phyloP scores from a whole-genome alignment of 2,888 invertebrate species.

The Polia nebulosa region DNA sequence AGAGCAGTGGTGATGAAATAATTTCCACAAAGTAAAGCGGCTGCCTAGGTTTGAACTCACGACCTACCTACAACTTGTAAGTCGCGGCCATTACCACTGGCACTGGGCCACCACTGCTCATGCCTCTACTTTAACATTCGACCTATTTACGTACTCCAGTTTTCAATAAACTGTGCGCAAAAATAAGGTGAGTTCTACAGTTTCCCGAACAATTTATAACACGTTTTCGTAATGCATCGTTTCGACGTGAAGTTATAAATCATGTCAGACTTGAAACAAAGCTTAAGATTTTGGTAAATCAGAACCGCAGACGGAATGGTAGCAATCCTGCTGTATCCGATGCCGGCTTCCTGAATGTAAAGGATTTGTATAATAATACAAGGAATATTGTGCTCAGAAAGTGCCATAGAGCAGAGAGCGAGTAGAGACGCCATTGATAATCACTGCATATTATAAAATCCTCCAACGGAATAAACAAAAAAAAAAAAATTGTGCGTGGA shows the following conservation, averaged over 20 bases:
- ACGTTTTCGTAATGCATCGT: constrained; percentile 15
- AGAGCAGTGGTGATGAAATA: too few species aligned
- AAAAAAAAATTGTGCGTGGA: too few species aligned
- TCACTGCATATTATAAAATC: background rate
- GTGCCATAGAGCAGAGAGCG: background rate
- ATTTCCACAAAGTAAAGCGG: too few species aligned
- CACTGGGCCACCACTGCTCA: too few species aligned
- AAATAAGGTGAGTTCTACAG: background rate
- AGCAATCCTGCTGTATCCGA: constrained; percentile 26
- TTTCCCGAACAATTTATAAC: constrained; percentile 38
- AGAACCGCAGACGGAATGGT: constrained; percentile 12
- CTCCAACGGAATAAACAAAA: too few species aligned
- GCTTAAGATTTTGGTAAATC: constrained; percentile 58
- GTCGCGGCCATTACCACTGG: too few species aligned
- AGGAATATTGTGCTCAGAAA: constrained; percentile 23
- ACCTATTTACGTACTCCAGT: background rate
- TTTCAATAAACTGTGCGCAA: constrained; percentile 6
- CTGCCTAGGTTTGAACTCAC: too few species aligned
- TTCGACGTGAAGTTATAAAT: constrained; percentile 47
- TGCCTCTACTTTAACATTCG: background rate
- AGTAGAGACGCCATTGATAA: background rate
- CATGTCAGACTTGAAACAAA: constrained; percentile 53
- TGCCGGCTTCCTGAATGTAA: constrained; percentile 12
- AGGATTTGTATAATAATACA: constrained; percentile 29
- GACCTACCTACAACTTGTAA: too few species aligned